Evolutionary conservation across 2,888 invertebrate genomes (phyloP).

Genomic region (Pollenia labialis): DNA sequence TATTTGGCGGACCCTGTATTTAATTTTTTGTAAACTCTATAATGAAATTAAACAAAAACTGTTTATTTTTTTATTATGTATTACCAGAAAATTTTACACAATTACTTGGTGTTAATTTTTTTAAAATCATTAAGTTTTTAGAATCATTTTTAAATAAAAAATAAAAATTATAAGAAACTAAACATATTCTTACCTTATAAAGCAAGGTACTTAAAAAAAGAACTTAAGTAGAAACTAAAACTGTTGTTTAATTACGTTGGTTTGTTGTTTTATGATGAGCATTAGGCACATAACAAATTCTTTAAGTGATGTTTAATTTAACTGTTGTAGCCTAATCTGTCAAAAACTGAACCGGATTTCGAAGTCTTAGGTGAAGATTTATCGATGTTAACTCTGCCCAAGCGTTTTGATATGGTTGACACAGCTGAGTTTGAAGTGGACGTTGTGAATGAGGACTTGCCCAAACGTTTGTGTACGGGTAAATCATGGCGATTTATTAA

Average conservation of each 20-base stretch:
- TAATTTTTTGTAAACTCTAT: constrained; percentile 23
- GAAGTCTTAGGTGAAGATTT: constrained; percentile 56
- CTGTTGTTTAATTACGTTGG: constrained; percentile 21
- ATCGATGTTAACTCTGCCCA: constrained; percentile 76
- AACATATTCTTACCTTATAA: constrained; percentile 57
- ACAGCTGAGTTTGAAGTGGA: constrained; percentile 58
- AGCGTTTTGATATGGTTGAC: constrained; percentile 76
- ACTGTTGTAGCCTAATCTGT: constrained; percentile 81
- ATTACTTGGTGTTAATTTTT: constrained; percentile 9
- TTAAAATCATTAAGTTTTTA: not conserved
- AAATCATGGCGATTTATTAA: constrained; percentile 77
- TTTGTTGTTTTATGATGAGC: constrained; percentile 1
- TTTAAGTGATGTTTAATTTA: constrained; percentile 60
- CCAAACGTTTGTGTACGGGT: constrained; percentile 82
- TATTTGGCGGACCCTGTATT: too few species aligned
- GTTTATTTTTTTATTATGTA: not conserved
- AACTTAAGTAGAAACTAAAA: constrained; percentile 34
- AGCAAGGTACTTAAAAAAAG: constrained; percentile 28
- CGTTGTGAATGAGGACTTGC: constrained; percentile 59
- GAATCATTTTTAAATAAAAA: constrained; percentile 9
- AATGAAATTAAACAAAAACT: constrained; percentile 20
- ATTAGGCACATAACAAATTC: not conserved
- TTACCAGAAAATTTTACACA: not conserved
- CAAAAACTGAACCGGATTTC: constrained; percentile 79
- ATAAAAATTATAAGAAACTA: constrained; percentile 24